These are phyloP conservation scores for Ceryle rudis DNA, from an alignment of 2,797 vertebrate species.

Conservation along the genomic window DNA sequence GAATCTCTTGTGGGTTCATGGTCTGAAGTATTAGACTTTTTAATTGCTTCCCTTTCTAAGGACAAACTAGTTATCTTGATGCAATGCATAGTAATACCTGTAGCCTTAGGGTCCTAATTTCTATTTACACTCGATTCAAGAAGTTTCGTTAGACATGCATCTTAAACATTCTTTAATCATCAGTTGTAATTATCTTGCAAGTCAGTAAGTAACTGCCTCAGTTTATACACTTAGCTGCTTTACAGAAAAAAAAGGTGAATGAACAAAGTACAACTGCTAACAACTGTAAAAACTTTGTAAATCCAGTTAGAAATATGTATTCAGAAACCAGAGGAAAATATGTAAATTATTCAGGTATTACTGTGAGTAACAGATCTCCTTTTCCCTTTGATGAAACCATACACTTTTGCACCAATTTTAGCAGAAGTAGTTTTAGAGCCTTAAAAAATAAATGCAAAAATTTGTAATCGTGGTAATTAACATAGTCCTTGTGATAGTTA, in stretches of 20 bases:
- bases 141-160: slow-evolving; percentile 3
- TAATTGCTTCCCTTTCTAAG: neutral
- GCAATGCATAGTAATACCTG: neutral
- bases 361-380: neutral
- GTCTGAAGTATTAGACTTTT: neutral
- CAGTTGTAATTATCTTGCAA: slow-evolving; percentile 9
- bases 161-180: slow-evolving; percentile 25
- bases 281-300: neutral
- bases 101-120: slow-evolving; percentile 32
- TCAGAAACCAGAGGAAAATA: neutral
- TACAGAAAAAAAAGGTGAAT: neutral
- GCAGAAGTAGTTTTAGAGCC: neutral
- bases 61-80: neutral
- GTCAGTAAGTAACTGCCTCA: neutral
- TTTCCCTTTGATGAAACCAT: neutral
- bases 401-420: neutral
- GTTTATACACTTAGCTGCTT: neutral
- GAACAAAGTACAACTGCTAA: neutral
- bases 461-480: neutral
- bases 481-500: neutral
- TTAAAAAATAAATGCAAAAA: neutral
- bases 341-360: neutral
- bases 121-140: neutral
- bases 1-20: neutral
- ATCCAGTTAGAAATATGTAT: neutral